Evolutionary conservation across 2,113 vertebrate genomes (phyloP).

Genomic region (Eonycteris spelaea): DNA sequence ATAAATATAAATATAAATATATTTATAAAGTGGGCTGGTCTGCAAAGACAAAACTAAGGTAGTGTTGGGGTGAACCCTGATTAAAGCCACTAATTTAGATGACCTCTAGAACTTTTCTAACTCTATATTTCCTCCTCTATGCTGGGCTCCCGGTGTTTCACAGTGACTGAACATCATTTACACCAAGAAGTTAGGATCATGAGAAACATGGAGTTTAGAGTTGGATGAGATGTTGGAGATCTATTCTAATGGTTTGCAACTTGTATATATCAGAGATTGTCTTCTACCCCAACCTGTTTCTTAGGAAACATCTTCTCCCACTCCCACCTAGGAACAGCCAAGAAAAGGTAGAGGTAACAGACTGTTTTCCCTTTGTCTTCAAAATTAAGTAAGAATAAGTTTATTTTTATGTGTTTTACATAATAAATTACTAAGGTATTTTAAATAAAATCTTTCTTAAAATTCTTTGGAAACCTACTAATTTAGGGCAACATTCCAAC

Average conservation of each 20-base stretch:
- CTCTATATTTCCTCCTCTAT: neutral
- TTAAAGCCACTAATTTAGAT: neutral
- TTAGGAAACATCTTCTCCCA: neutral
- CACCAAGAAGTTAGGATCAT: neutral
- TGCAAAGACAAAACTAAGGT: neutral
- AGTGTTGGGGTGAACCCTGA: neutral
- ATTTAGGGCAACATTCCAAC: neutral
- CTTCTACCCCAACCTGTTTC: neutral
- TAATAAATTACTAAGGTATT: neutral
- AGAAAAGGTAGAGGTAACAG: neutral
- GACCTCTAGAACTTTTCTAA: neutral
- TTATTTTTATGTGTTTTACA: neutral
- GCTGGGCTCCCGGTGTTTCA: neutral
- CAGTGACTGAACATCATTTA: neutral
- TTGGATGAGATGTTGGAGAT: neutral
- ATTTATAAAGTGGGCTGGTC: too few relatives aligned
- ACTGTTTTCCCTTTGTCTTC: neutral
- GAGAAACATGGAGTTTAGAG: neutral
- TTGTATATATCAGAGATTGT: neutral
- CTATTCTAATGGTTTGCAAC: neutral
- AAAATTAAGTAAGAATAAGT: neutral
- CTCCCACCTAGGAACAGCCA: accelerated
- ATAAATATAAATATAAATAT: too few relatives aligned
- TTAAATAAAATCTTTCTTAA: neutral
- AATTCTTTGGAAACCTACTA: neutral